Evolutionary conservation across 2,113 vertebrate genomes (phyloP).

Genomic region (Lichenostomus cassidix): DNA sequence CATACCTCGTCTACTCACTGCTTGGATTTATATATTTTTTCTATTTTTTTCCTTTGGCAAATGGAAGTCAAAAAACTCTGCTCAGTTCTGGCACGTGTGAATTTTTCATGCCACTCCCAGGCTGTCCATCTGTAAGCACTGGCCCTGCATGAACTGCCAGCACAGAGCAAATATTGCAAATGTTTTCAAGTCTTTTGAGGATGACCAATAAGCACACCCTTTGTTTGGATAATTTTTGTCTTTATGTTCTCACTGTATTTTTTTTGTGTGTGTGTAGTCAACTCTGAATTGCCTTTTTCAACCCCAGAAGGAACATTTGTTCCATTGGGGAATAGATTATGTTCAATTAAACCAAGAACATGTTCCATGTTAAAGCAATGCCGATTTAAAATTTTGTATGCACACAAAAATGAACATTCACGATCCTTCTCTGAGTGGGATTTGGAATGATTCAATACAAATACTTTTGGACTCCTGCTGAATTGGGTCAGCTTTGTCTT

Average conservation of each 20-base stretch:
- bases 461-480: background rate
- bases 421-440: background rate
- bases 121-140: slow-evolving; percentile 32
- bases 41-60: slow-evolving; percentile 4
- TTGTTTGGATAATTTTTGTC: background rate
- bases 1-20: background rate
- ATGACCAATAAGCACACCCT: background rate
- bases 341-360: background rate
- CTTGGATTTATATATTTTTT: slow-evolving; percentile 1
- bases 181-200: background rate
- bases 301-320: background rate
- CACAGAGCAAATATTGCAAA: background rate
- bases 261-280: background rate
- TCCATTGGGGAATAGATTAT: background rate
- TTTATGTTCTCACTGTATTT: background rate
- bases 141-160: background rate
- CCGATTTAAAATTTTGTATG: background rate
- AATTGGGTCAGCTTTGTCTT: slow-evolving; percentile 3
- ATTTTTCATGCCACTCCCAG: slow-evolving; percentile 4
- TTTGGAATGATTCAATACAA: background rate
- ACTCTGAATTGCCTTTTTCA: background rate
- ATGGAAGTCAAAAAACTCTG: background rate
- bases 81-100: background rate
- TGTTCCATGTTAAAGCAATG: background rate
- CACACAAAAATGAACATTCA: background rate